Evolutionary conservation across 1,140 invertebrate species (phyloP), one percentile per base, ranked within the genome.

Genomic region (Solenopsis invicta): DNA sequence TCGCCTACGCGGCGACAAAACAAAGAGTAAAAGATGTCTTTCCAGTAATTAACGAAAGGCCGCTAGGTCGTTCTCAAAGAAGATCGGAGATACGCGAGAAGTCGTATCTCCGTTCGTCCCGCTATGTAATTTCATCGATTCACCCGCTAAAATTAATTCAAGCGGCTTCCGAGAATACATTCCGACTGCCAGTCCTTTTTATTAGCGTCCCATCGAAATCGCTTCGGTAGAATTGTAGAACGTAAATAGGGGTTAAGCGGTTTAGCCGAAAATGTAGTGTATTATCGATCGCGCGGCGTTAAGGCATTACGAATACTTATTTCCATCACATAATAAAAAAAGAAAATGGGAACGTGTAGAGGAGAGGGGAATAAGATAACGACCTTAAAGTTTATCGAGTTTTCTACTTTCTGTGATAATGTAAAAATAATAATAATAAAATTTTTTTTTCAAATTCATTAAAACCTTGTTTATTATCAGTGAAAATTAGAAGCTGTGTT

Each of bases 91-190:
- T 84, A 84, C 54, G n/a, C 2, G 34, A 59, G 69, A 48, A 72
- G 24, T 18, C 76, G 37, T 84, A 61, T 84, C 80, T 74, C 45
- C 41, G 12, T 62, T n/a, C 41, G 48, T 12, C 41, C 59, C 41
- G 69, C 69, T 21, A 71, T 75, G 54, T 84, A 84, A 84, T 84
- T 84, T 61, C 41, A 84, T 84, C 69, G 80, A 84, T 84, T 84
- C 29, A 13, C 54, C 9, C 29, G 69, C 69, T 84, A 84, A 84
- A 84, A 84, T 84, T 84, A 84, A 84, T 84, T 84, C 80, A 61
- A 75, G n/a, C 29, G 41, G 54, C 61, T 45, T 75, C 69, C 69
- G 9, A 61, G 48, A 61, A 84, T 81, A 87, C 61, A 85, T 61
- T 87, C 29, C 59, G 41, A 71, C 74, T 48, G 52, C 34, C 67